Percentiles rank a stretch among this genome's conserved stretches.
Evolutionary conservation across 2,888 invertebrate species (phyloP).

Genomic region (Tiliacea citrago): DNA sequence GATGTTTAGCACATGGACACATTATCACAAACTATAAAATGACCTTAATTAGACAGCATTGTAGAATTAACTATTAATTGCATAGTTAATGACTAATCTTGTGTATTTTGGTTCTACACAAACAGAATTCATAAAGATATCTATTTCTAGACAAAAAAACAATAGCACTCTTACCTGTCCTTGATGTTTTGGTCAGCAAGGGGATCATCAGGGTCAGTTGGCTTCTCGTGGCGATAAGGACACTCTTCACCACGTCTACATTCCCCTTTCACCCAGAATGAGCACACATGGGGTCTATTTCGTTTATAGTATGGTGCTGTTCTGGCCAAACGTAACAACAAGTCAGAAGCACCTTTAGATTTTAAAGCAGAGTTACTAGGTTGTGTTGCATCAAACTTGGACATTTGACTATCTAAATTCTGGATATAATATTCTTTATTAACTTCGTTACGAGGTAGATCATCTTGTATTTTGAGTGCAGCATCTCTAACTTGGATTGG

Average conservation of each 20-base stretch:
- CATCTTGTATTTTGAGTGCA: constrained; percentile 97
- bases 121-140: neutral
- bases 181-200: constrained; percentile 98
- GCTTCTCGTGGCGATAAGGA: constrained; percentile 98
- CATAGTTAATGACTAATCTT: neutral
- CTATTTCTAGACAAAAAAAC: neutral
- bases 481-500: constrained; percentile 97
- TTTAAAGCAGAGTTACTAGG: constrained; percentile 92
- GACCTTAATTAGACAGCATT: neutral
- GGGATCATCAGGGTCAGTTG: constrained; percentile 99
- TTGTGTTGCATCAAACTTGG: constrained; percentile 87
- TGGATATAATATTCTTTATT: constrained; percentile 98
- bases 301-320: constrained; percentile 98
- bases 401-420: constrained; percentile 95
- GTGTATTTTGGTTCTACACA: neutral
- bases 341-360: constrained; percentile 94
- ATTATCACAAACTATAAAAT: neutral
- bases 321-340: constrained; percentile 96
- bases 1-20: neutral
- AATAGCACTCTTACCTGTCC: constrained; percentile 90
- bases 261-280: constrained; percentile 99
- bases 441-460: constrained; percentile 97
- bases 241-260: constrained; percentile 99
- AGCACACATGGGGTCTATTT: constrained; percentile 98
- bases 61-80: neutral